Evolutionary conservation across 2,888 invertebrate species (phyloP).

Genomic region (Pelosia muscerda): DNA sequence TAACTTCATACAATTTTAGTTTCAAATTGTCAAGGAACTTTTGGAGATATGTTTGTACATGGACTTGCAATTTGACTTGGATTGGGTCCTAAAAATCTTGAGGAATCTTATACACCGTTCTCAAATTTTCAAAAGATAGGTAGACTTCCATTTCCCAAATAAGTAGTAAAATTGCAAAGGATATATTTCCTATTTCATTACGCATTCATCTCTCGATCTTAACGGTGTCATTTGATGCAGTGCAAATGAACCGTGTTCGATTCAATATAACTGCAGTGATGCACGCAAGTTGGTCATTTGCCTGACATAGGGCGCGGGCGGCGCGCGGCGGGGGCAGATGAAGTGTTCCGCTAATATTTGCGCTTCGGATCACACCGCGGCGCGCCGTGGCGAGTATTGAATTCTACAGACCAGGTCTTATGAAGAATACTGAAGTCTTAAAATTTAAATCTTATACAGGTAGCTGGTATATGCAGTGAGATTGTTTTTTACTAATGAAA

Average conservation of each 20-base stretch:
- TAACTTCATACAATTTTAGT: too few relatives aligned
- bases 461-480: neutral
- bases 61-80: too few relatives aligned
- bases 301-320: slow-evolving; percentile 21
- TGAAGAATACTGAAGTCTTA: neutral
- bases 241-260: neutral
- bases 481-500: neutral
- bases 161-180: neutral
- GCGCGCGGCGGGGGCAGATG: slow-evolving; percentile 45
- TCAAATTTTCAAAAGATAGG: neutral
- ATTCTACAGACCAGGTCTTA: slow-evolving; percentile 9
- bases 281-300: slow-evolving; percentile 34
- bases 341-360: slow-evolving; percentile 58
- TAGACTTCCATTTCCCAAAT: too few relatives aligned
- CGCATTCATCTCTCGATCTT: neutral
- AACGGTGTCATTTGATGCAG: neutral
- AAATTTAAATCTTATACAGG: neutral
- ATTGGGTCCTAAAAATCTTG: too few relatives aligned
- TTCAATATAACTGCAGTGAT: slow-evolving; percentile 12
- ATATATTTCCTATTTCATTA: neutral
- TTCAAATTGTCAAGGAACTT: too few relatives aligned
- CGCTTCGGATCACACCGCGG: slow-evolving; percentile 40
- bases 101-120: too few relatives aligned
- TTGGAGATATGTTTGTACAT: too few relatives aligned
- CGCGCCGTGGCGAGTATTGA: slow-evolving; percentile 18